Base-by-base conservation (phyloP, 2,888 invertebrate genomes). In the Blastobasis adustella region DNA sequence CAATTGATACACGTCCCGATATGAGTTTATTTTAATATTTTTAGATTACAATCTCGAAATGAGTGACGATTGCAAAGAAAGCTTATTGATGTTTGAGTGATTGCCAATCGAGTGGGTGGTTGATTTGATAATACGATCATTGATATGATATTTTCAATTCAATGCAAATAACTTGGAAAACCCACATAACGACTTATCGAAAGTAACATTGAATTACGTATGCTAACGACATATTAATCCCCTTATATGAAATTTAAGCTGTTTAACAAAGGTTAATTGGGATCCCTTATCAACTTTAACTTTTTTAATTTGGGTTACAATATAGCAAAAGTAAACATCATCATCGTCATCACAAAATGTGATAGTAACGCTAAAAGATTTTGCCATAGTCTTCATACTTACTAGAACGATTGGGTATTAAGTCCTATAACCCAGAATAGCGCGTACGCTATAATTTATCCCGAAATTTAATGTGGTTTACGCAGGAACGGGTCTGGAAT, bases 81-180 rank as follows among this genome's bases (percentile, higher is more conserved):
- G 9, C 40, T 40, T 42, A 42, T 42, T 10, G 10, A 8, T 42
- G 10, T 47, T 40, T 47, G 40, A 10, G 47, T 51, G 51, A 51
- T 51, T 51, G 47, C 40, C 44, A 44, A 47, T 40, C 44, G 9
- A 8, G 51, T 45, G 51, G 47, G 46, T 10, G 47, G 39, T 46
- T 45, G 42, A 37, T 47, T 50, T 46, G 50, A 47, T 42, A 47
- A 47, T 44, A 50, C 42, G 46, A 36, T 42, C 46, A 47, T 50
- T 47, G 38, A 41, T 10, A 50, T 43, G 38, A n/a, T n/a, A 36
- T 45, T 36, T 45, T 39, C 40, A 39, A 43, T 43, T 39, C 6
- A 47, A 40, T 9, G 9, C 9, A n/a, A 10, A n/a, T 42, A n/a
- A 42, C 10, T 42, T 42, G 10, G 23, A 23, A 23, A 23, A 23